These are phyloP conservation scores for Phalacrocorax carbo DNA, from an alignment of 2,113 vertebrate species.

Conservation along the genomic window DNA sequence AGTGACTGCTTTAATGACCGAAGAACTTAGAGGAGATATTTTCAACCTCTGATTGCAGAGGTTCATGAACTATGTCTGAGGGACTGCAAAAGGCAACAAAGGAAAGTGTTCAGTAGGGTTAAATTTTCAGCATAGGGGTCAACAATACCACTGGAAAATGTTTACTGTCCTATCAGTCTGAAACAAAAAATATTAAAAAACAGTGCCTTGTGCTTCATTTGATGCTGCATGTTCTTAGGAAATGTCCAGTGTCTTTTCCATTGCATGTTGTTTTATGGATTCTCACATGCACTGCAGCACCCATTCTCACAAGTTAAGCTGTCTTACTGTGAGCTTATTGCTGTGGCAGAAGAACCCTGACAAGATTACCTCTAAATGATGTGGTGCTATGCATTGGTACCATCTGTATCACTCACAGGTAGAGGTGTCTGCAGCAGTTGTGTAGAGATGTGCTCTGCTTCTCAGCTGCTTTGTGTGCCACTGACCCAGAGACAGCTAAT, in stretches of 20 bases:
- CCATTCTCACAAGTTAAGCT: background rate
- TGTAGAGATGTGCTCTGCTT: background rate
- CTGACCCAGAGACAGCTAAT: background rate
- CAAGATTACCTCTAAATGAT: background rate
- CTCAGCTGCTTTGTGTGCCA: background rate
- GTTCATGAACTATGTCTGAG: background rate
- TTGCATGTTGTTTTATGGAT: background rate
- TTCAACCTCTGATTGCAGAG: background rate
- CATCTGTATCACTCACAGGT: background rate
- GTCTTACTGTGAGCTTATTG: accelerated
- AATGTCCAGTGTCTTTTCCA: background rate
- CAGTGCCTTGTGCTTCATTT: background rate
- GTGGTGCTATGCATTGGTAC: background rate
- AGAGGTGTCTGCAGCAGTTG: background rate
- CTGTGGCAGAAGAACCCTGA: background rate
- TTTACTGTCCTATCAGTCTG: background rate
- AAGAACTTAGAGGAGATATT: background rate
- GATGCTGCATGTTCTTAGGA: background rate
- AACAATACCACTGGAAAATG: background rate
- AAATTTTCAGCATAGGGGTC: background rate
- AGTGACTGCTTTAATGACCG: background rate
- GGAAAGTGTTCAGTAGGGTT: background rate
- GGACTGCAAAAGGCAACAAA: background rate
- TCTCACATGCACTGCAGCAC: background rate
- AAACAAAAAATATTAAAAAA: background rate